Conservation (phyloP, 2,113 vertebrate genomes). For the Peromyscus leucopus region DNA sequence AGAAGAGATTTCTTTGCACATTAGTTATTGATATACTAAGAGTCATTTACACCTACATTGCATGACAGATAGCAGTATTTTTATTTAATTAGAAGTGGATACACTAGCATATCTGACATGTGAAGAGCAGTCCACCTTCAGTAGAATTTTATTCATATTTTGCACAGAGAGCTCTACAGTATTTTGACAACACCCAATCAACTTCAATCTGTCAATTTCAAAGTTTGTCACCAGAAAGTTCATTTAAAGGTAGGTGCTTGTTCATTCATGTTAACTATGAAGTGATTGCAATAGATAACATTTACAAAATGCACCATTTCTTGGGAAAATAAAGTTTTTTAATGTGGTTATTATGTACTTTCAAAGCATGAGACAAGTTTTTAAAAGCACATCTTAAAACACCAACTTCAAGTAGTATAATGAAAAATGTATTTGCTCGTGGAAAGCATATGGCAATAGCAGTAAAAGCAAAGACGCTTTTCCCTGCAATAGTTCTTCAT, state of each 20-base stretch:
- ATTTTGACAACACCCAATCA: conserved; percentile 86
- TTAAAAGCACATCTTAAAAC: conserved; percentile 79
- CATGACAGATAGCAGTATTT: conserved; percentile 82
- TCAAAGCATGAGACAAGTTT: conserved; percentile 77
- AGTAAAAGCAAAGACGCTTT: conserved; percentile 85
- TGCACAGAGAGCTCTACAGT: conserved; percentile 75
- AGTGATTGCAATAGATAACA: conserved; percentile 83
- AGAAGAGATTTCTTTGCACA: conserved; percentile 79
- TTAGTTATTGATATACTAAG: conserved; percentile 80
- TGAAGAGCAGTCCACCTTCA: conserved; percentile 77
- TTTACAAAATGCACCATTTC: conserved; percentile 82
- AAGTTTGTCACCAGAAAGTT: conserved; percentile 88
- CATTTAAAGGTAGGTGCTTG: conserved; percentile 84
- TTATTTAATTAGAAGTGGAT: conserved; percentile 81
- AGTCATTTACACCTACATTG: conserved; percentile 79
- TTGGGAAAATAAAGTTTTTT: conserved; percentile 84
- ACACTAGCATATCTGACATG: conserved; percentile 75
- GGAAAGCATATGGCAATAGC: conserved; percentile 75
- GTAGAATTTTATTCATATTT: conserved; percentile 83
- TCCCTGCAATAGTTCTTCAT: conserved; percentile 82
- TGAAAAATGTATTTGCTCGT: conserved; percentile 83
- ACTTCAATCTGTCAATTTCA: conserved; percentile 86
- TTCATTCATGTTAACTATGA: conserved; percentile 83
- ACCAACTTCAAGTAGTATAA: conserved; percentile 75
- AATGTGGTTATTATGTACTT: conserved; percentile 85